These are phyloP conservation scores for Salvator merianae DNA, from an alignment of 2,113 vertebrate genomes.

Conservation along the genomic window DNA sequence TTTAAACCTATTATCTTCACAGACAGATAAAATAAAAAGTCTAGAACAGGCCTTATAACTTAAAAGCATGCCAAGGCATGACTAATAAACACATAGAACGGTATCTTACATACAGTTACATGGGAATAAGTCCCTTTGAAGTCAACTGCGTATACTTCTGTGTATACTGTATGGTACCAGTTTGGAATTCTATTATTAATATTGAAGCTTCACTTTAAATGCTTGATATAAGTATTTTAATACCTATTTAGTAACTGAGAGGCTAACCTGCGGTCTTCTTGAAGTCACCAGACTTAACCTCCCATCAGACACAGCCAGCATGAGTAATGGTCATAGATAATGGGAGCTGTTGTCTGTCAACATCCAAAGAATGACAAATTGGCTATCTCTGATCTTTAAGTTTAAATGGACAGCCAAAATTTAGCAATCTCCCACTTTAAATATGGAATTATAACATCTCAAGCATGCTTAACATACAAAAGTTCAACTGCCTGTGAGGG, in stretches of 20 bases:
- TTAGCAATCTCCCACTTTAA: slow-evolving; percentile 4
- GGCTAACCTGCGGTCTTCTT: neutral
- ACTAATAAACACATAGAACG: neutral
- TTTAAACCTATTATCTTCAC: too few species aligned
- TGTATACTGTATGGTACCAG: too few species aligned
- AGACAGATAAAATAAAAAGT: slow-evolving; percentile 1
- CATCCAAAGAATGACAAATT: too few species aligned
- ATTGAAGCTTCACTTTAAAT: slow-evolving; percentile 19
- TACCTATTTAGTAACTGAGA: slow-evolving; percentile 20
- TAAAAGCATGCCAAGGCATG: neutral
- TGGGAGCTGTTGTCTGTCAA: too few species aligned
- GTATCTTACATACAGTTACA: neutral
- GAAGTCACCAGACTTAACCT: too few species aligned
- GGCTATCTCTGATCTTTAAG: too few species aligned
- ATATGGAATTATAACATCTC: slow-evolving; percentile 21
- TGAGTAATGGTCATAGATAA: too few species aligned
- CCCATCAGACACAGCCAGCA: too few species aligned
- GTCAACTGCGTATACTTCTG: too few species aligned
- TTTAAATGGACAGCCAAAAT: slow-evolving; percentile 7
- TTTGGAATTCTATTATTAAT: too few species aligned
- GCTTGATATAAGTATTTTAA: neutral
- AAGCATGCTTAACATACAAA: slow-evolving; percentile 37
- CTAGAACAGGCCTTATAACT: too few species aligned
- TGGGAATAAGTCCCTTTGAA: neutral
- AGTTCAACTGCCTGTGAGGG: slow-evolving; percentile 7